Percentiles rank a stretch among this genome's conserved stretches.
Conservation (phyloP, 2,113 vertebrate genomes). For the Brachypteracias leptosomus region DNA sequence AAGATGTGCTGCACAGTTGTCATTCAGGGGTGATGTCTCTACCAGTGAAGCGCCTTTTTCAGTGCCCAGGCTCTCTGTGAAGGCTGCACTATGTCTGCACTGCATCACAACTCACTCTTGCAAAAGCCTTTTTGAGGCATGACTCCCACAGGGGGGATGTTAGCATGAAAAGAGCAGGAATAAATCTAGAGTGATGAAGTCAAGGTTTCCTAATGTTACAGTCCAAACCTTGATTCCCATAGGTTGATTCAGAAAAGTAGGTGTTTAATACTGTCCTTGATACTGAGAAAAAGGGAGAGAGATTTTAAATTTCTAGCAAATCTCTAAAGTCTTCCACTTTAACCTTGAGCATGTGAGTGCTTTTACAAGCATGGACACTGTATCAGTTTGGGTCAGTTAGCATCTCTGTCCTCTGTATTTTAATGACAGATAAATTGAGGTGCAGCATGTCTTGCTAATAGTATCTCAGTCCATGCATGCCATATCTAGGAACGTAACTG, state of each 20-base stretch:
- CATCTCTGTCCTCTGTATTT: not conserved
- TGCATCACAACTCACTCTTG: not conserved
- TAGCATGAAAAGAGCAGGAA: not conserved
- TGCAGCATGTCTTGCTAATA: not conserved
- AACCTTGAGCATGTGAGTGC: not conserved
- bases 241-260: not conserved
- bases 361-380: not conserved
- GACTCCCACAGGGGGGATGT: not conserved
- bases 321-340: not conserved
- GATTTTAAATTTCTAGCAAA: not conserved
- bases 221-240: not conserved
- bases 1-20: fast-evolving
- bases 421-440: constrained; percentile 29
- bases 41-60: not conserved
- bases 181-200: not conserved
- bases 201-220: not conserved
- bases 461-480: not conserved
- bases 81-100: not conserved
- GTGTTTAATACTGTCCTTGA: not conserved
- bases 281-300: not conserved
- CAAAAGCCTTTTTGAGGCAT: not conserved
- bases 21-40: not conserved
- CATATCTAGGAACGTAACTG: not conserved
- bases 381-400: constrained; percentile 21
- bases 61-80: not conserved